Base-by-base conservation (phyloP, 2,888 invertebrate species). In the Dendrolimus pini region DNA sequence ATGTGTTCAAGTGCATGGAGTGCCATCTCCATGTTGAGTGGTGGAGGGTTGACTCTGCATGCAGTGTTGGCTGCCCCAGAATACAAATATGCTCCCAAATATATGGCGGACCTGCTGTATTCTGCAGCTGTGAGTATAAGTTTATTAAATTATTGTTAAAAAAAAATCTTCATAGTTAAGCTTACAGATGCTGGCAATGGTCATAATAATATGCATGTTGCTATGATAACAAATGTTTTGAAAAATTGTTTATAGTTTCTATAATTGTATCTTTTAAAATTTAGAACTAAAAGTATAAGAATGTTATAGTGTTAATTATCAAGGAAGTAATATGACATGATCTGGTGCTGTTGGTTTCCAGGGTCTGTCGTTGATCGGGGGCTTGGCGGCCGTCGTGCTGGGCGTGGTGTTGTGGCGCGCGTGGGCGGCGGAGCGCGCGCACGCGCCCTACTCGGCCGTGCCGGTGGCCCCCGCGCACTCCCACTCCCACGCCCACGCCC, bases 31-130 rank as follows among this genome's bases (percentile, higher is more conserved):
- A 75, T 84, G 77, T 59, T 65, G 67, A 60, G 63, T 61, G 83
- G 83, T 64, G 78, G 74, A 59, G 72, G 68, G 64, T 69, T 77
- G 56, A 72, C 77, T 64, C 72, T 81, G 77, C 75, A 70, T 65
- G 82, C 78, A 57, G 71, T 80, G 70, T 70, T 73, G 59, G 62
- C 62, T 58, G 74, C 72, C 62, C 64, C 72, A 58, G 73, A 73
- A 64, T 77, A 73, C 70, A 67, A 69, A 61, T 63, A 60, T 62
- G 71, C 76, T 64, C 73, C 78, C 52, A 57, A 58, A 54, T 62
- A 57, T 60, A 59, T 68, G 55, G 66, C 66, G 58, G 64, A 67
- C 62, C 66, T 73, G 65, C 68, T 78, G 57, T 61, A 65, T 63
- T 69, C 74, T 41, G 77, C 78, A 56, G 62, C 73, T 57, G 79